phyloP scores from a whole-genome alignment of 2,888 invertebrate species.

The Neoascia interrupta region DNA sequence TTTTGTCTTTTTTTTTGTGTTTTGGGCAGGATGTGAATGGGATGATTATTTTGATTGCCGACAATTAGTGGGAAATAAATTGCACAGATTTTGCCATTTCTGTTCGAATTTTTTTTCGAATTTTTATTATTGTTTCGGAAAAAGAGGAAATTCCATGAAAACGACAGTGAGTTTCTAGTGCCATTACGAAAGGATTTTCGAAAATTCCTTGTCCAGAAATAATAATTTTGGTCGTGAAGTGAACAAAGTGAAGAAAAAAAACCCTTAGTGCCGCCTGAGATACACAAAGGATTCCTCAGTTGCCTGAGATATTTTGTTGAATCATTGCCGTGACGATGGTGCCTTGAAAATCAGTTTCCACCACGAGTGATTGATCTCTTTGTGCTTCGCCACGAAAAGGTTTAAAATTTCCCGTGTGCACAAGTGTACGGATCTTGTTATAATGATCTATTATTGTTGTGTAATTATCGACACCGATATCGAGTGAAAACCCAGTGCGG shows the following conservation, averaged over 20 bases:
- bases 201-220: constrained; percentile 10
- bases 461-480: constrained; percentile 44
- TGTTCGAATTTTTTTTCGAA: neutral
- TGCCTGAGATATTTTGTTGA: constrained; percentile 4
- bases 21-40: constrained; percentile 56
- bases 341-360: too few relatives aligned
- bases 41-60: constrained; percentile 65
- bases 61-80: constrained; percentile 54
- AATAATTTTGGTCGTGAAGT: constrained; percentile 2
- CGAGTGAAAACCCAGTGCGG: constrained; percentile 45
- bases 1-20: constrained; percentile 43
- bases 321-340: too few relatives aligned
- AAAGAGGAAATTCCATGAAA: constrained; percentile 10
- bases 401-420: neutral
- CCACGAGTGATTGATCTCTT: constrained; percentile 20
- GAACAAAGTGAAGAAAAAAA: constrained; percentile 1
- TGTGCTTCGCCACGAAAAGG: neutral
- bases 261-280: neutral
- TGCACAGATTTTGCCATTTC: constrained; percentile 37
- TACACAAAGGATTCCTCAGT: constrained; percentile 22
- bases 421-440: constrained; percentile 8
- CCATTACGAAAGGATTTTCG: constrained; percentile 28
- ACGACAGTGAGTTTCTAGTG: constrained; percentile 12
- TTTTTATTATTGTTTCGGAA: neutral
- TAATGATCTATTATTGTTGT: constrained; percentile 57